These are phyloP conservation scores for Cosmia trapezina DNA, from an alignment of 2,888 invertebrate genomes.

Conservation along the genomic window DNA sequence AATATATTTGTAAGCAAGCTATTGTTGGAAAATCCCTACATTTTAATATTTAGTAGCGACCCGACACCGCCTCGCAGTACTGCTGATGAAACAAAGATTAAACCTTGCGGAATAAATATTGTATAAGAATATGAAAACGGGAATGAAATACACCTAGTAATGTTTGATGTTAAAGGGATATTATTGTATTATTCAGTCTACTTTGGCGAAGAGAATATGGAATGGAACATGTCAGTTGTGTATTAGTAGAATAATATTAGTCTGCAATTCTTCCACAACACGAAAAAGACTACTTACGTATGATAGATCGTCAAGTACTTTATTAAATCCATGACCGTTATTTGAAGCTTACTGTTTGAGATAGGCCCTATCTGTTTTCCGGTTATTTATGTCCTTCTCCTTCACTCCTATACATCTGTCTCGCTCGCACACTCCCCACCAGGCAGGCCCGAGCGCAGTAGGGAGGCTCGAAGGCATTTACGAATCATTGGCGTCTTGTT, in stretches of 20 bases:
- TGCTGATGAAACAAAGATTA: constrained; percentile 56
- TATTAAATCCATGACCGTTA: no score
- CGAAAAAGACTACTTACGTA: not conserved
- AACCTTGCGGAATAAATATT: constrained; percentile 44
- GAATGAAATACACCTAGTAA: constrained; percentile 6
- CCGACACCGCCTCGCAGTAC: constrained; percentile 10
- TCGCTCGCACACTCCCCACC: no score
- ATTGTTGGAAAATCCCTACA: constrained; percentile 36
- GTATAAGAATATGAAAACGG: constrained; percentile 26
- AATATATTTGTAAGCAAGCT: constrained; percentile 9
- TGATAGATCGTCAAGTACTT: not conserved
- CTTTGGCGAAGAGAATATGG: not conserved
- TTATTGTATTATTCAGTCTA: not conserved
- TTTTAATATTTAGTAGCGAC: constrained; percentile 52
- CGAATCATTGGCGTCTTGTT: no score
- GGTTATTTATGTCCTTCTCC: no score
- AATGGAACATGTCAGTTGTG: not conserved
- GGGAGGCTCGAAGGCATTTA: no score
- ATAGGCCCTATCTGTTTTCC: no score
- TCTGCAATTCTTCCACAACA: not conserved
- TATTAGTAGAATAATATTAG: not conserved
- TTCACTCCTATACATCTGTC: no score
- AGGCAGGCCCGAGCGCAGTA: no score
- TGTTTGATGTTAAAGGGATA: not conserved
- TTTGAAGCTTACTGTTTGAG: no score